phyloP scores from a whole-genome alignment of 2,113 vertebrate species.

The Pelecanus crispus region DNA sequence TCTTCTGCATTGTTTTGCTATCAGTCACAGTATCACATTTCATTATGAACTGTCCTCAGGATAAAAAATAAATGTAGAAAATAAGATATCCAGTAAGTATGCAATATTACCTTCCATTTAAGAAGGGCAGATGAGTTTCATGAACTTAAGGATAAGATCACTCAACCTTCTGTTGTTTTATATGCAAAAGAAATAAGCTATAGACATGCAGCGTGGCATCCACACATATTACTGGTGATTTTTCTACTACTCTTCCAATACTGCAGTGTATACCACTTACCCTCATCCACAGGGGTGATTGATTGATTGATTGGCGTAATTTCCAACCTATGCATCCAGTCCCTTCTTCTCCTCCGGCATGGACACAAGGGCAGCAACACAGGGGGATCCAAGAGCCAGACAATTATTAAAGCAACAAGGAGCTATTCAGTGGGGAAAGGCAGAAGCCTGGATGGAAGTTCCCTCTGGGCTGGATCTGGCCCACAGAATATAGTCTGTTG shows the following conservation, averaged over 20 bases:
- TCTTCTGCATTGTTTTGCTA: neutral
- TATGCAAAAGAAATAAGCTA: neutral
- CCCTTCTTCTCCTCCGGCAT: neutral
- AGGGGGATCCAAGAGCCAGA: neutral
- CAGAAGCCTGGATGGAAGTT: neutral
- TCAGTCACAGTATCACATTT: neutral
- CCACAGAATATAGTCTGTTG: neutral
- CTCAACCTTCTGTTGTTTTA: neutral
- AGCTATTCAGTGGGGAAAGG: neutral
- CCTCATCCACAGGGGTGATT: neutral
- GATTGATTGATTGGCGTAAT: neutral
- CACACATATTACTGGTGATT: accelerated
- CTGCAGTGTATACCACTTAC: neutral
- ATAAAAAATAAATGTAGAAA: neutral
- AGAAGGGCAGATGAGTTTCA: neutral
- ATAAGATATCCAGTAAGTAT: neutral
- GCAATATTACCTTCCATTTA: neutral
- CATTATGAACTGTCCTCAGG: neutral
- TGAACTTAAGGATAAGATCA: neutral
- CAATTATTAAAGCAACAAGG: neutral
- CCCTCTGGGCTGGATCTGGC: neutral
- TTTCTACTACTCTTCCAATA: neutral
- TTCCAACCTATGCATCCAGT: neutral
- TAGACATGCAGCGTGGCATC: neutral
- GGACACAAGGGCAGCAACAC: neutral